Percentiles rank a stretch among this genome's conserved stretches.
phyloP scores from a whole-genome alignment of 2,797 vertebrate species.

The Spatula clypeata region DNA sequence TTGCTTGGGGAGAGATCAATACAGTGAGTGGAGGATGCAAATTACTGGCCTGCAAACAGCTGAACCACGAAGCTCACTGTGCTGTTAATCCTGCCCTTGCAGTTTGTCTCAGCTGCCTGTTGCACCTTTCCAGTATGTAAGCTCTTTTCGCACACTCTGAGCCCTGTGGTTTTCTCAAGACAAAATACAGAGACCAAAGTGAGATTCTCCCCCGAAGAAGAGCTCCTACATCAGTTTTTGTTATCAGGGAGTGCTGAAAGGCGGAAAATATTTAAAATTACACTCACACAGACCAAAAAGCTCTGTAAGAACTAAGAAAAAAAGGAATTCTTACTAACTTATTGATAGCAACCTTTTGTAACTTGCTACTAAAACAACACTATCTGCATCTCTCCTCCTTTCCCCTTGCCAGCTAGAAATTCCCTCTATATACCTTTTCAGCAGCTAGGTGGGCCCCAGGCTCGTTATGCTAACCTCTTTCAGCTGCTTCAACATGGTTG shows the following conservation, averaged over 20 bases:
- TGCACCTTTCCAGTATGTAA: neutral
- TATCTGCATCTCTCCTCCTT: neutral
- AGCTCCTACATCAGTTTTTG: constrained; percentile 47
- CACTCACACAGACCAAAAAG: neutral
- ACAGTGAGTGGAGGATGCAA: neutral
- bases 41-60: constrained; percentile 27
- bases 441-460: neutral
- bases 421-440: neutral
- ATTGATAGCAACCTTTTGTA: constrained; percentile 48
- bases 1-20: neutral
- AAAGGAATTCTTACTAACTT: constrained; percentile 12
- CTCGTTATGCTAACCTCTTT: neutral
- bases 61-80: constrained; percentile 7
- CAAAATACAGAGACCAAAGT: constrained; percentile 17
- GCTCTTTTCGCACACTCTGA: fast-evolving
- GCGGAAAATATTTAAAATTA: constrained; percentile 20
- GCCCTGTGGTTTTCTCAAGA: constrained; percentile 21
- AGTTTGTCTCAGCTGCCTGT: neutral
- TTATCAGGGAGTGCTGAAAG: constrained; percentile 31
- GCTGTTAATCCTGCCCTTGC: constrained; percentile 7
- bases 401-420: neutral
- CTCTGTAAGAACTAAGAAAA: neutral
- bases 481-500: neutral
- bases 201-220: neutral
- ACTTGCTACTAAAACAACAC: neutral